Conservation (phyloP, 1,140 invertebrate genomes). For the Stenopsyche tienmushanensis region DNA sequence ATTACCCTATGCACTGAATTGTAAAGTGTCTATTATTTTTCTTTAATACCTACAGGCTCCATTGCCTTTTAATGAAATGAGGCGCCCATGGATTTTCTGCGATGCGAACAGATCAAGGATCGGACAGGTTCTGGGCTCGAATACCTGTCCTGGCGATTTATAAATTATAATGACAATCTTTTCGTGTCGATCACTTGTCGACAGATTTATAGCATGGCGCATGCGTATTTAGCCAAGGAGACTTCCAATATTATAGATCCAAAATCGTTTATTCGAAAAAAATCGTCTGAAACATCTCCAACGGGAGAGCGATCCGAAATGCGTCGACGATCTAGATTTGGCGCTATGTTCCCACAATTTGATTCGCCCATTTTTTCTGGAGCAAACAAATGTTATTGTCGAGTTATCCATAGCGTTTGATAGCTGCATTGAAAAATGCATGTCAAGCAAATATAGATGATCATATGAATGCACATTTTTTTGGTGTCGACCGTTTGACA, state of each 20-base stretch:
- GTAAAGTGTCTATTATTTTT: neutral
- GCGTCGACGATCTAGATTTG: neutral
- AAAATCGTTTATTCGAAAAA: neutral
- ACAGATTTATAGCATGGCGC: constrained; percentile 18
- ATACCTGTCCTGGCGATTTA: constrained; percentile 10
- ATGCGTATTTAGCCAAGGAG: neutral
- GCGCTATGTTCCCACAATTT: neutral
- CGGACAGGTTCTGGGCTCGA: constrained; percentile 13
- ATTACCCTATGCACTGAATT: too few species aligned
- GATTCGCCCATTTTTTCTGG: neutral
- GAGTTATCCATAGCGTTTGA: too few species aligned
- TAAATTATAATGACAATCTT: constrained; percentile 18
- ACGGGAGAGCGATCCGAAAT: neutral
- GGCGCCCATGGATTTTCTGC: neutral
- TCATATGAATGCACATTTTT: too few species aligned
- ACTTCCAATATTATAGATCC: neutral
- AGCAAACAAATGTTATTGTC: neutral
- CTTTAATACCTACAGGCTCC: too few species aligned
- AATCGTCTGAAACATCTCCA: neutral
- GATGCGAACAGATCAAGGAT: neutral
- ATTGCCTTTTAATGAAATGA: neutral
- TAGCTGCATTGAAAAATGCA: neutral
- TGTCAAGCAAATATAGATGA: neutral
- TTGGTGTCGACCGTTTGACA: too few species aligned
- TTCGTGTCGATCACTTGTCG: constrained; percentile 21